phyloP scores from a whole-genome alignment of 2,888 invertebrate species.

The Leptinotarsa rubiginosa region DNA sequence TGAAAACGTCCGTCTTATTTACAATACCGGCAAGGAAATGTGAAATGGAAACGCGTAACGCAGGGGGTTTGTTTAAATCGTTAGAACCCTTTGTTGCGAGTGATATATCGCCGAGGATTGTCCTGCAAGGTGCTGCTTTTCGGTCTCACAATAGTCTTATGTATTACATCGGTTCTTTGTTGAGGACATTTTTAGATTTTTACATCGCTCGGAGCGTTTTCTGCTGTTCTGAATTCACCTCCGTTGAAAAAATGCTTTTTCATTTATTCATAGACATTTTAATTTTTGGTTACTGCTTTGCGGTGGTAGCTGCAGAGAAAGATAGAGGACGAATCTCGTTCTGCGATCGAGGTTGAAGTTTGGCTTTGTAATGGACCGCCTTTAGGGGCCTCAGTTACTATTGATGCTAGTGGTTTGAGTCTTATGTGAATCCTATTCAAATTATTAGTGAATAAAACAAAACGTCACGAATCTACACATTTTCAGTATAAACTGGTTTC shows the following conservation, averaged over 20 bases:
- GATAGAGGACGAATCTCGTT: no score
- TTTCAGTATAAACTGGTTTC: no score
- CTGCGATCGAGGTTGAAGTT: no score
- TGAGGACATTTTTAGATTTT: slow-evolving; percentile 57
- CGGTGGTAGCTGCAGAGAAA: no score
- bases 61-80: slow-evolving; percentile 65
- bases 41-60: slow-evolving; percentile 59
- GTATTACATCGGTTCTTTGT: slow-evolving; percentile 65
- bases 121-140: slow-evolving; percentile 65
- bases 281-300: no score
- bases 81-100: slow-evolving; percentile 65
- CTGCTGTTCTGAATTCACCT: slow-evolving; percentile 37
- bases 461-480: no score
- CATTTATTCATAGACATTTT: no score
- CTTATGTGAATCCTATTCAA: no score
- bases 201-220: slow-evolving; percentile 33
- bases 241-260: background rate
- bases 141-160: slow-evolving; percentile 63
- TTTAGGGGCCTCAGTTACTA: no score
- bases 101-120: slow-evolving; percentile 65
- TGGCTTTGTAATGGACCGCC: no score
- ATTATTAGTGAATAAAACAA: no score
- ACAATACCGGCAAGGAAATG: slow-evolving; percentile 25
- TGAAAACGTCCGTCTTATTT: slow-evolving; percentile 22
- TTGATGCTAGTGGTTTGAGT: no score